A percentile compares a stretch with the other conserved stretches of the same genome.
Evolutionary conservation across 92 coral and sea anemone genomes (phyloP).

Genomic region (Scolanthus callimorphus): DNA sequence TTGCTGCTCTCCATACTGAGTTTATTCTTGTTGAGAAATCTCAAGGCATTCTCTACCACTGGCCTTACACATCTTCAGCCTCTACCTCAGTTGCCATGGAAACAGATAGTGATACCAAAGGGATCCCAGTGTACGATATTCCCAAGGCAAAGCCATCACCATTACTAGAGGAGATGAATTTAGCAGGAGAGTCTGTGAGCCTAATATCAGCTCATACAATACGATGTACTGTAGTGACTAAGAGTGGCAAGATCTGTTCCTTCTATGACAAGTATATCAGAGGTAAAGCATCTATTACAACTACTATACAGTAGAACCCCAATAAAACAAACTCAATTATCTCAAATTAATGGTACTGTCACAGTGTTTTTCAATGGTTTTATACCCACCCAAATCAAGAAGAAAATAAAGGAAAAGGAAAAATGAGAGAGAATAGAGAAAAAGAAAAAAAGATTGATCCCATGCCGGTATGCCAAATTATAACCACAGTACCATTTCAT

Average conservation of each 20-base stretch:
- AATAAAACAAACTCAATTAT: no score
- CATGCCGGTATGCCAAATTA: no score
- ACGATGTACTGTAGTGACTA: slow-evolving; percentile 76
- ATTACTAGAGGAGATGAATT: slow-evolving; percentile 35
- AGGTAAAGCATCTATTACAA: no score
- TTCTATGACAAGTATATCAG: slow-evolving; percentile 82
- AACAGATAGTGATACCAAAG: slow-evolving; percentile 15
- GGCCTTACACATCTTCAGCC: slow-evolving; percentile 52
- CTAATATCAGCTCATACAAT: slow-evolving; percentile 57
- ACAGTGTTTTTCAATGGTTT: no score
- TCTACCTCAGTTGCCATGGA: slow-evolving; percentile 36
- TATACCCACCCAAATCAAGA: no score
- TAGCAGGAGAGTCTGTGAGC: slow-evolving; percentile 49
- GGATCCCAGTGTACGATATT: background rate
- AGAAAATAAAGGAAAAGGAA: no score
- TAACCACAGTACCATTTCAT: no score
- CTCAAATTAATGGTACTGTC: no score
- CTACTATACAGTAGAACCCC: no score
- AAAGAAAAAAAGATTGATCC: no score
- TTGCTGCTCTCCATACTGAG: slow-evolving; percentile 74
- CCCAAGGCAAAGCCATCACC: slow-evolving; percentile 81
- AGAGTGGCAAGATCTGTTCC: slow-evolving; percentile 84
- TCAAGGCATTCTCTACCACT: slow-evolving; percentile 71
- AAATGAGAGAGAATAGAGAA: no score
- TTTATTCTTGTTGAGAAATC: slow-evolving; percentile 72